Evolutionary conservation across 2,797 vertebrate genomes (phyloP).

Genomic region (Cirrhinus molitorella): DNA sequence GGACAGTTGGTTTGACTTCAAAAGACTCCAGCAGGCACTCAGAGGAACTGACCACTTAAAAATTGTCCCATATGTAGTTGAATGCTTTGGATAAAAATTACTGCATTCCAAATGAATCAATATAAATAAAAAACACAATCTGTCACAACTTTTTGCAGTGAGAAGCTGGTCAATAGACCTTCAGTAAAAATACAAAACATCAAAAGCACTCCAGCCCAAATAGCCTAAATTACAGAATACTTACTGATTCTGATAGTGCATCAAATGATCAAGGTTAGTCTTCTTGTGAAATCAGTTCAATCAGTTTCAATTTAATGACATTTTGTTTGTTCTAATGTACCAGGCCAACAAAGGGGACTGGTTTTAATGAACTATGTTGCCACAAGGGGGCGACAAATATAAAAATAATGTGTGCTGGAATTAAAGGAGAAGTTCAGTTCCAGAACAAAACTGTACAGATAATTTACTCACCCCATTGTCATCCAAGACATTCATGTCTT

Average conservation of each 20-base stretch:
- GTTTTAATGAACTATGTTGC: background rate
- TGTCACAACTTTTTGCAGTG: background rate
- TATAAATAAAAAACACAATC: background rate
- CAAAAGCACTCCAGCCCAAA: background rate
- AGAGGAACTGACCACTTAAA: slow-evolving; percentile 23
- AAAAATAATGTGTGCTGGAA: background rate
- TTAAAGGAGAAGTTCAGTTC: too few relatives aligned
- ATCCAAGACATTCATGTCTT: too few relatives aligned
- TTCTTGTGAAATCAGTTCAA: background rate
- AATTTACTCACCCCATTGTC: too few relatives aligned
- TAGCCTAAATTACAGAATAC: background rate
- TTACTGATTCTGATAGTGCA: background rate
- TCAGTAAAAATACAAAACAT: background rate
- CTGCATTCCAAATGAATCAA: background rate
- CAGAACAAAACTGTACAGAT: too few relatives aligned
- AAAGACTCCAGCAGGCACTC: slow-evolving; percentile 69
- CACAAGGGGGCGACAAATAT: background rate
- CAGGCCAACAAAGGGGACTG: background rate
- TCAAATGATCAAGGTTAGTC: background rate
- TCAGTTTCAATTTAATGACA: background rate
- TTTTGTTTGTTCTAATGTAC: background rate
- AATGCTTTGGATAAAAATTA: background rate
- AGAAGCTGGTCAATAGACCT: background rate
- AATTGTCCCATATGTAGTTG: background rate
- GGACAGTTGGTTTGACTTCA: slow-evolving; percentile 73